Evolutionary conservation across 2,113 vertebrate genomes (phyloP), one percentile per base, ranked within the genome.

Genomic region (Euleptes europaea): DNA sequence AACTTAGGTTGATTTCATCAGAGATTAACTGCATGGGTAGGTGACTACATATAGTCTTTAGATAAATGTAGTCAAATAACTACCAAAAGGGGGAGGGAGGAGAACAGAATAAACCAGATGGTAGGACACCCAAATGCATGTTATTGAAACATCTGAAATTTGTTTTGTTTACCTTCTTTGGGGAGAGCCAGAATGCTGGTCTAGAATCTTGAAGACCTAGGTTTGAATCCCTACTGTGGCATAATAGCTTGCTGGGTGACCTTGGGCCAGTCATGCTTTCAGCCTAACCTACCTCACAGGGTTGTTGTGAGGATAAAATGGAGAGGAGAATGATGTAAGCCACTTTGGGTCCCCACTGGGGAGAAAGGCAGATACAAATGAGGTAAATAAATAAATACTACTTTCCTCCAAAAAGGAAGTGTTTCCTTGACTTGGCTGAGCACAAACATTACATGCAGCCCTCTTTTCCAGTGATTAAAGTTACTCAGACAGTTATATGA

Each of bases 351-450:
- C n/a, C n/a, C n/a, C n/a, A 5, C 9, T 44, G 44, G 9, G 9
- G 4, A 44, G 44, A 44, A 44, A 44, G 9, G 9, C 44, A 44
- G 44, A 44, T 44, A 44, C 44, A 44, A 44, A 44, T 44, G 44
- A 44, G 9, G 80, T 67, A 54, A 42, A 5, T 70, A 86, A 44
- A 44, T 44, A 44, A 44, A 44, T 44, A 91, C 15, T 80, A 78
- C 86, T 91, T 95, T 89, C 72, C 85, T 92, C 85, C 88, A 88
- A 83, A 85, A 66, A 84, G 79, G 23, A 31, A 86, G 82, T 35
- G 77, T 79, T 81, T 92, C 88, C 85, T 92, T 93, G 88, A 3
- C 31, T 84, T 76, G 44, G 38, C 51, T 76, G 67, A 84, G 35
- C 47, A 67, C 6, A 66, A 69, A 51, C 38, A 31, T 42, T 76